phyloP scores from a whole-genome alignment of 2,888 invertebrate genomes.

The Eudemis profundana region DNA sequence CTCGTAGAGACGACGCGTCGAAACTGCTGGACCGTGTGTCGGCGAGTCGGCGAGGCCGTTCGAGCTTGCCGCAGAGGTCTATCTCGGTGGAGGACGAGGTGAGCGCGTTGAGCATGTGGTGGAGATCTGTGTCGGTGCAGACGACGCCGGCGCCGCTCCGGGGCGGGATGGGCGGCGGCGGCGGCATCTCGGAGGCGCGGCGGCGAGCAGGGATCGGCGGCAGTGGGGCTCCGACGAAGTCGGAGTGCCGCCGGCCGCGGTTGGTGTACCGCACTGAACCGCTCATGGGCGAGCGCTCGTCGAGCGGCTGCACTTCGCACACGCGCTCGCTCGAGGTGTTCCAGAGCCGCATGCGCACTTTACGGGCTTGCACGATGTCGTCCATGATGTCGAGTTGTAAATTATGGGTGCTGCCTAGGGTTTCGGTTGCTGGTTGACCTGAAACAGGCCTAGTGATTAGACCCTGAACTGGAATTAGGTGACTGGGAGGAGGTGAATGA shows the following conservation, averaged over 20 bases:
- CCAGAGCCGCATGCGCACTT: conserved; percentile 94
- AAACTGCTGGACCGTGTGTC: conserved; percentile 94
- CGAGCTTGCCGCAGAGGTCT: conserved; percentile 88
- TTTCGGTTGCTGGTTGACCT: conserved; percentile 90
- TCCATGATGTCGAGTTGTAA: conserved; percentile 95
- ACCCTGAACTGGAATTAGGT: conserved; percentile 8
- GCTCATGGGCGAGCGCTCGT: conserved; percentile 86
- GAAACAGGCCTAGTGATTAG: conserved; percentile 50
- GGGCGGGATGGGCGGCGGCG: conserved; percentile 78
- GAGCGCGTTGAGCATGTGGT: conserved; percentile 91
- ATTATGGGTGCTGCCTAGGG: conserved; percentile 91
- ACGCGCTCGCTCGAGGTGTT: conserved; percentile 92
- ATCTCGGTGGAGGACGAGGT: conserved; percentile 93
- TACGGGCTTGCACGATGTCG: conserved; percentile 92
- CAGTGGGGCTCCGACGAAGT: conserved; percentile 87
- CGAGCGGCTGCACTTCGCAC: conserved; percentile 92
- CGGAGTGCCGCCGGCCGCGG: conserved; percentile 89
- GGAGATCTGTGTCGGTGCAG: conserved; percentile 92
- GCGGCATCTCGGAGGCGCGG: conserved; percentile 91
- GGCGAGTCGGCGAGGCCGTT: conserved; percentile 85
- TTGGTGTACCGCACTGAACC: conserved; percentile 86
- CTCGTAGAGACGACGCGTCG: conserved; percentile 90
- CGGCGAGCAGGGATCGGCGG: conserved; percentile 87
- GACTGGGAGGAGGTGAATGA: background rate
- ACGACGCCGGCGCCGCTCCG: conserved; percentile 87